These are phyloP conservation scores for Catostylus mosaicus DNA, from an alignment of 30 jellyfish, hydroid and myxozoan genomes.

Conservation along the genomic window DNA sequence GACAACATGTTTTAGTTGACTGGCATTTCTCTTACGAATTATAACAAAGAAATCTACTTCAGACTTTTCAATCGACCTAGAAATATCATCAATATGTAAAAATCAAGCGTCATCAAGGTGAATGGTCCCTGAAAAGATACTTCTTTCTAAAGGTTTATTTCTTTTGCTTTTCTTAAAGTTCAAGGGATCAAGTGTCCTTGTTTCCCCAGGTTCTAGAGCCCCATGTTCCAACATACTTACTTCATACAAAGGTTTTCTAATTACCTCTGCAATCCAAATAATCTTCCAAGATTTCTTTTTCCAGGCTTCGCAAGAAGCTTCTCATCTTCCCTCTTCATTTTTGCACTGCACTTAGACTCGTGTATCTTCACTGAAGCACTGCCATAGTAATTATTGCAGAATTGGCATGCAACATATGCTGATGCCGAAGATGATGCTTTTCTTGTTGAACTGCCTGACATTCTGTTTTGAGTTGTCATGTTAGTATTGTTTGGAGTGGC, in stretches of 20 bases:
- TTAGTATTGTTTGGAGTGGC: background rate
- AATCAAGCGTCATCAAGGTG: too few relatives aligned
- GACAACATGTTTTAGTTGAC: too few relatives aligned
- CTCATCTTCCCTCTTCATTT: constrained; percentile 36
- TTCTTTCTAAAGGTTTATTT: too few relatives aligned
- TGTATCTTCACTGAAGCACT: constrained; percentile 73
- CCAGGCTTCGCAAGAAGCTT: constrained; percentile 4
- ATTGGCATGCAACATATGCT: constrained; percentile 43
- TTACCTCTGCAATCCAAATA: constrained; percentile 14
- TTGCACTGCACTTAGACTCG: constrained; percentile 55
- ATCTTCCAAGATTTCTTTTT: constrained; percentile 20
- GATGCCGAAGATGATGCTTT: constrained; percentile 8
- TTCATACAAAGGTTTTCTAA: background rate
- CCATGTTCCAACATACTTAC: too few relatives aligned
- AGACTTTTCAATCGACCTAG: too few relatives aligned
- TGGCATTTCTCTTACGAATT: too few relatives aligned
- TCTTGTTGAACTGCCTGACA: constrained; percentile 1
- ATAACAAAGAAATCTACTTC: too few relatives aligned
- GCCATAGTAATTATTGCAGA: constrained; percentile 69
- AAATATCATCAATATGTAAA: too few relatives aligned
- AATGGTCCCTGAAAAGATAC: too few relatives aligned
- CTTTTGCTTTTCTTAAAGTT: too few relatives aligned
- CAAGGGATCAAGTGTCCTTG: too few relatives aligned
- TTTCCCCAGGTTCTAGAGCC: too few relatives aligned
- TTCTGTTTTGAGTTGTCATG: background rate